Conservation (phyloP, 2,888 invertebrate species). For the Pseudolycoriella hygida region DNA sequence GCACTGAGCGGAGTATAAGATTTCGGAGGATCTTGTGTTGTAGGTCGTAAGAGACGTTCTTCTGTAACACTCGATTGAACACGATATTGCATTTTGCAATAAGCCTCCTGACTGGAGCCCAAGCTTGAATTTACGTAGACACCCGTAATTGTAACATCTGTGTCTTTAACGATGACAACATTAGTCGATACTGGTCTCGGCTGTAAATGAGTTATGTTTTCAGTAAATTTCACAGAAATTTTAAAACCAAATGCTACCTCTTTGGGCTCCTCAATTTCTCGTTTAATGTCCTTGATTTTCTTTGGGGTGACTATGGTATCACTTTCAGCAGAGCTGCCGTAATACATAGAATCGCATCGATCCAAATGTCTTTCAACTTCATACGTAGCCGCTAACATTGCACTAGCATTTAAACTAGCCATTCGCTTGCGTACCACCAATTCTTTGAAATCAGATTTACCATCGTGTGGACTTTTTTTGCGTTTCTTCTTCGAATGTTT, state of each 20-base stretch:
- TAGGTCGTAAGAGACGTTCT: slow-evolving; percentile 53
- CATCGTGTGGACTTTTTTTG: slow-evolving; percentile 13
- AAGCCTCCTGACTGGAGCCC: slow-evolving; percentile 58
- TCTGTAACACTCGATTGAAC: slow-evolving; percentile 79
- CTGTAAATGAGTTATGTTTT: slow-evolving; percentile 18
- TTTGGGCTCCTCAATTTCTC: slow-evolving; percentile 9
- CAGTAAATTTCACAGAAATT: not conserved
- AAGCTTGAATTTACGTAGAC: slow-evolving; percentile 63
- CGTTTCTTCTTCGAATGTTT: slow-evolving; percentile 12
- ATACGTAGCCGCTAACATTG: slow-evolving; percentile 77
- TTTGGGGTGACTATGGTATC: slow-evolving; percentile 5
- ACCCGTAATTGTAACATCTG: slow-evolving; percentile 75
- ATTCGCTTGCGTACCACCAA: slow-evolving; percentile 79
- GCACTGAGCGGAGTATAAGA: slow-evolving; percentile 73
- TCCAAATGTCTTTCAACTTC: slow-evolving; percentile 38
- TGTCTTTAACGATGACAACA: slow-evolving; percentile 69
- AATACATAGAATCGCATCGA: slow-evolving; percentile 13
- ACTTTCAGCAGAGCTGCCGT: slow-evolving; percentile 7
- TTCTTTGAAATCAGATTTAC: slow-evolving; percentile 47
- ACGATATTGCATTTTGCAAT: slow-evolving; percentile 77
- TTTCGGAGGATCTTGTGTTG: slow-evolving; percentile 32
- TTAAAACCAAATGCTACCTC: not conserved
- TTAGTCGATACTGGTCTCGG: slow-evolving; percentile 31
- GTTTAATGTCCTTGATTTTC: slow-evolving; percentile 13
- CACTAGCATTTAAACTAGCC: slow-evolving; percentile 82